These are phyloP conservation scores for Microcebus griseorufus DNA, from an alignment of 2,113 vertebrate species.

Conservation along the genomic window DNA sequence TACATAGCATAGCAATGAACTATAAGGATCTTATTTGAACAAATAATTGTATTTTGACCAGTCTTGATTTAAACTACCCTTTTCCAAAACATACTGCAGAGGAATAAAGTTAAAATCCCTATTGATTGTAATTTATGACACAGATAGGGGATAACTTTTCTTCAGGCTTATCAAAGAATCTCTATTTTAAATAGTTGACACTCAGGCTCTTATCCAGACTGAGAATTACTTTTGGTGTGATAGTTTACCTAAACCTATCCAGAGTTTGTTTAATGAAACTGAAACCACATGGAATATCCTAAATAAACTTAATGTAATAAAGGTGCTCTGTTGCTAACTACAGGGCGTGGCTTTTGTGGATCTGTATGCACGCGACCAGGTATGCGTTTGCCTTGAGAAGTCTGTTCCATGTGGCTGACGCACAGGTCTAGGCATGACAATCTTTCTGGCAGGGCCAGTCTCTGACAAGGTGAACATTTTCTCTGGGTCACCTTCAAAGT, in stretches of 20 bases:
- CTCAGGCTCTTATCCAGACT: neutral
- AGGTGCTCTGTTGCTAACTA: neutral
- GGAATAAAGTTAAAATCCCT: neutral
- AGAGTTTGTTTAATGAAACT: neutral
- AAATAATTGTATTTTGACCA: neutral
- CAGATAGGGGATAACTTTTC: neutral
- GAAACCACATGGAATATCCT: neutral
- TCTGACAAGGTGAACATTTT: neutral
- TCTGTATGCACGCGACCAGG: fast-evolving
- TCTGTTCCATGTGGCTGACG: neutral
- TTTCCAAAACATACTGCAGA: neutral
- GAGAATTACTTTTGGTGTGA: neutral
- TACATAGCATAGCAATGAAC: neutral
- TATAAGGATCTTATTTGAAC: neutral
- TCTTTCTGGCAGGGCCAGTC: neutral
- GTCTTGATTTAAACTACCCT: neutral
- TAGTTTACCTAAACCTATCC: neutral
- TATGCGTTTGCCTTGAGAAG: fast-evolving
- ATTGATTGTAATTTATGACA: neutral
- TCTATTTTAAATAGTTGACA: neutral
- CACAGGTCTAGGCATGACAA: too few relatives aligned
- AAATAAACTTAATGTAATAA: neutral
- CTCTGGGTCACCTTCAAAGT: neutral
- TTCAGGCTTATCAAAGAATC: neutral
- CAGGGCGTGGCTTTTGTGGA: too few relatives aligned